phyloP scores from a whole-genome alignment of 2,113 vertebrate genomes.

The Elaphurus davidianus region DNA sequence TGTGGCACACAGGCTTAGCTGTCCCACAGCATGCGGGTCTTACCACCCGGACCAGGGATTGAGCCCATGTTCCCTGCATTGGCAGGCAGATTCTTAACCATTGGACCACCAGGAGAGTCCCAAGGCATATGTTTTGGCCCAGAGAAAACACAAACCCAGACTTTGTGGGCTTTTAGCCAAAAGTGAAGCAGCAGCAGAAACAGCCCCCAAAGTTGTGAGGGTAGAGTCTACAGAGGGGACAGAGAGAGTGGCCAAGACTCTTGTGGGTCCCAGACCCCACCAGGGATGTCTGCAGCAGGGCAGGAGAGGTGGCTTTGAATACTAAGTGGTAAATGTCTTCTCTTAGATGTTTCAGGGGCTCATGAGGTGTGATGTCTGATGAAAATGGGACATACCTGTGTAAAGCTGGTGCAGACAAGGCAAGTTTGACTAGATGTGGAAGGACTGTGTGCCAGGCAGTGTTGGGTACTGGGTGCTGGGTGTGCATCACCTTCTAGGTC shows the following conservation, averaged over 20 bases:
- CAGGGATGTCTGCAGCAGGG: neutral
- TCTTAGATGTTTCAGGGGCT: neutral
- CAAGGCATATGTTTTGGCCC: neutral
- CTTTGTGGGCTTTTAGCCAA: neutral
- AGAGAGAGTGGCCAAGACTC: neutral
- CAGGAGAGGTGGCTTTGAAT: neutral
- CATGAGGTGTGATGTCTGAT: neutral
- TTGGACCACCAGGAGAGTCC: neutral
- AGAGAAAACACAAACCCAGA: neutral
- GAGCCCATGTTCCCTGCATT: neutral
- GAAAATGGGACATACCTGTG: neutral
- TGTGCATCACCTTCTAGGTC: neutral
- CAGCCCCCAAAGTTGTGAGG: neutral
- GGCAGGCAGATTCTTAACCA: neutral
- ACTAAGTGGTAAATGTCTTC: neutral
- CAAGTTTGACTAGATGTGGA: neutral
- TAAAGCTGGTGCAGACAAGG: neutral
- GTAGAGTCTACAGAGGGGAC: neutral
- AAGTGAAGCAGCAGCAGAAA: neutral
- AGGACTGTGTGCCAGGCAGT: neutral
- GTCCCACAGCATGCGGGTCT: neutral
- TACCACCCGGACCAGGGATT: neutral
- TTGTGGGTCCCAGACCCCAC: fast-evolving
- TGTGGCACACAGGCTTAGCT: neutral
- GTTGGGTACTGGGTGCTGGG: neutral